Conservation (phyloP, 2,797 vertebrate species). For the Sternarchorhynchus goeldii region DNA sequence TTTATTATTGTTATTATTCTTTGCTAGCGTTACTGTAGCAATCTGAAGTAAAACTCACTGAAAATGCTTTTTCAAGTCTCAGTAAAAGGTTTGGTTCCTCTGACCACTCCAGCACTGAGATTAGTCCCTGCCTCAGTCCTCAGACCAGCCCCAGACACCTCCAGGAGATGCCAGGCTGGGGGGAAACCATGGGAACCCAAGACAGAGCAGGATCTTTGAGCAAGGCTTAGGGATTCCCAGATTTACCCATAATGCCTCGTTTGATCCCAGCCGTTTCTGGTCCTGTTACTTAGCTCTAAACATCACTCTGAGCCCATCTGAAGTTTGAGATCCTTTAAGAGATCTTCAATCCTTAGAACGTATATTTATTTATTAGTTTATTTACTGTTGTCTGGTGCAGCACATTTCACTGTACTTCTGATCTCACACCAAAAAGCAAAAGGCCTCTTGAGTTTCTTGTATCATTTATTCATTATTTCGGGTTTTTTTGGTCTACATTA, state of each 20-base stretch:
- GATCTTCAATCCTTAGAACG: too few relatives aligned
- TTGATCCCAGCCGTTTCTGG: slow-evolving; percentile 50
- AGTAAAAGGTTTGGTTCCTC: slow-evolving; percentile 6
- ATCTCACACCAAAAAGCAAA: neutral
- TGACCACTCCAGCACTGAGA: slow-evolving; percentile 15
- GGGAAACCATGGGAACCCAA: slow-evolving; percentile 2
- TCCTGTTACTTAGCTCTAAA: neutral
- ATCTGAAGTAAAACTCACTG: neutral
- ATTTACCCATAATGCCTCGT: slow-evolving; percentile 44
- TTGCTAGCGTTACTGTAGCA: neutral
- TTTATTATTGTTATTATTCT: slow-evolving; percentile 4
- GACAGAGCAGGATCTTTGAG: neutral
- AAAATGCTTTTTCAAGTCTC: slow-evolving; percentile 28
- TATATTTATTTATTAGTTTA: too few relatives aligned
- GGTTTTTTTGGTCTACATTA: slow-evolving; percentile 51
- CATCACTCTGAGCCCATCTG: neutral
- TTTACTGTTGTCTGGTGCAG: too few relatives aligned
- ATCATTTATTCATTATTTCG: slow-evolving; percentile 54
- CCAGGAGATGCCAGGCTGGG: neutral
- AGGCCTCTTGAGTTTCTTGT: slow-evolving; percentile 45
- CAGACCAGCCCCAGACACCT: neutral
- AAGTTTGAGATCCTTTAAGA: neutral
- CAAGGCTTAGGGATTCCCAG: slow-evolving; percentile 7
- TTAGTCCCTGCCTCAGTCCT: slow-evolving; percentile 7
- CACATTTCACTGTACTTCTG: neutral